Conservation (phyloP, 2,113 vertebrate genomes). For the Smithornis capensis region DNA sequence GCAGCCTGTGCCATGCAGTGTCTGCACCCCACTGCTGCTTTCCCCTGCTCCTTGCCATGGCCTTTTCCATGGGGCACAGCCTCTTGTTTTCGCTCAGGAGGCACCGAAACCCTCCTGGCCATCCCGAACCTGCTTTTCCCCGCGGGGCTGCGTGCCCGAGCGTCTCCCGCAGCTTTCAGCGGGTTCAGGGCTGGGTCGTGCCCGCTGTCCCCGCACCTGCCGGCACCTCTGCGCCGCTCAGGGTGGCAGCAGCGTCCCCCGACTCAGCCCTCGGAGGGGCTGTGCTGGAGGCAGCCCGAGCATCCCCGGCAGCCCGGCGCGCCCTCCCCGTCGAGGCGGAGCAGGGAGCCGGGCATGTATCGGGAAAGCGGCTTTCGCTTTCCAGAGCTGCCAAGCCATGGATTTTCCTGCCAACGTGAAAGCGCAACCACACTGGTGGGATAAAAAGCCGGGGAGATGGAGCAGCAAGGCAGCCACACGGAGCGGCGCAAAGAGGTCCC, state of each 20-base stretch:
- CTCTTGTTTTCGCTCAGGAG: rapidly evolving
- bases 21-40: not conserved
- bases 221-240: not conserved
- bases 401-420: slow-evolving; percentile 23
- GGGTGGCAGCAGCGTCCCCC: rapidly evolving
- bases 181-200: rapidly evolving
- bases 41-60: rapidly evolving
- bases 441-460: slow-evolving; percentile 30
- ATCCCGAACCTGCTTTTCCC: not conserved
- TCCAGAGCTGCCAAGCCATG: not conserved
- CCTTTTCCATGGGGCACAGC: rapidly evolving
- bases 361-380: no score
- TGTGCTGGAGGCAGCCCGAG: not conserved
- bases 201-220: rapidly evolving
- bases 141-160: rapidly evolving
- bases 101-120: rapidly evolving
- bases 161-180: rapidly evolving
- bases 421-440: not conserved
- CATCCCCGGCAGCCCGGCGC: rapidly evolving
- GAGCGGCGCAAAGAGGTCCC: rapidly evolving
- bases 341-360: no score
- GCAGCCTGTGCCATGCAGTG: not conserved
- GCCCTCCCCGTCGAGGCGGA: not conserved
- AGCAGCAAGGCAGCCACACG: not conserved
- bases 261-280: rapidly evolving